Conservation (phyloP, 2,797 vertebrate genomes). For the Garrulus glandarius region DNA sequence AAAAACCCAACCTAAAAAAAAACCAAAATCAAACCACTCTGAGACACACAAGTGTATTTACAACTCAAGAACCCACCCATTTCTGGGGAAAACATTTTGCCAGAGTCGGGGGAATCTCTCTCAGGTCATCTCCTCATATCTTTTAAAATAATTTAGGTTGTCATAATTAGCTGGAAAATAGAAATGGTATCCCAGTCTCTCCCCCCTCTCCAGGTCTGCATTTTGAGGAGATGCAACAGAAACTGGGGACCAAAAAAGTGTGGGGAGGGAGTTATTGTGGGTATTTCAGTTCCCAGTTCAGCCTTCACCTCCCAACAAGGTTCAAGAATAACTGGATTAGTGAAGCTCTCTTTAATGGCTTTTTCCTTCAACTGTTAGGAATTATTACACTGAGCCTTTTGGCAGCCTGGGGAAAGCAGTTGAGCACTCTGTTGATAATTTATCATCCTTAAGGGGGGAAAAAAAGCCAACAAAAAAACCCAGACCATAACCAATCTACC, state of each 20-base stretch:
- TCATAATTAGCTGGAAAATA: not conserved
- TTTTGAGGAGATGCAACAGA: not conserved
- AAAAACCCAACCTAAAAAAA: not conserved
- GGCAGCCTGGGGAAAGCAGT: not conserved
- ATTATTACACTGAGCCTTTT: not conserved
- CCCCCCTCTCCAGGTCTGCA: not conserved
- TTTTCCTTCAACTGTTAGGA: not conserved
- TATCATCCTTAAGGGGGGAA: not conserved
- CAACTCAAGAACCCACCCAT: not conserved
- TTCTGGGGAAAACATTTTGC: not conserved
- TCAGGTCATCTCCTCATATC: not conserved
- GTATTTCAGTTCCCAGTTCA: not conserved
- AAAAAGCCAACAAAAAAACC: not conserved
- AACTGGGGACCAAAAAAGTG: not conserved
- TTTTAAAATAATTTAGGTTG: not conserved
- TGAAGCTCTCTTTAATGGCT: not conserved
- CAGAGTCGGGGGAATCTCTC: accelerated
- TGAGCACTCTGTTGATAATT: not conserved
- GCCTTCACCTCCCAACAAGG: not conserved
- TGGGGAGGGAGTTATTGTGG: accelerated
- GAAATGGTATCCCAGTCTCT: not conserved
- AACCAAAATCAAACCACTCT: not conserved
- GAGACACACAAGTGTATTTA: not conserved
- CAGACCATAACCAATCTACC: not conserved
- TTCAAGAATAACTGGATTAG: not conserved